Conservation (phyloP, 2,888 invertebrate genomes). For the Drosophila parthenogenetica region DNA sequence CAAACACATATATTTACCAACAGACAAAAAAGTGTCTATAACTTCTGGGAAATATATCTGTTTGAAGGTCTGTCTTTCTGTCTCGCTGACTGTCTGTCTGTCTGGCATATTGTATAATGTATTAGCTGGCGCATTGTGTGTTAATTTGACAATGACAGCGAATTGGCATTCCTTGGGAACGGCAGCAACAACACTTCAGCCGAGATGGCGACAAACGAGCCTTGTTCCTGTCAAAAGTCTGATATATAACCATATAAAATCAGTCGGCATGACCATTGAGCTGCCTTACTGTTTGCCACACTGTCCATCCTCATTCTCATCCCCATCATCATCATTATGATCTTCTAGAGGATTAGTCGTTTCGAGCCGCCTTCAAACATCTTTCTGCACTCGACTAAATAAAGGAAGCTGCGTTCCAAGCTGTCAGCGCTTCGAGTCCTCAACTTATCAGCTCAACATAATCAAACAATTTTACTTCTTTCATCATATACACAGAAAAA, state of each 20-base stretch:
- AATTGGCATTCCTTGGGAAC: conserved; percentile 65
- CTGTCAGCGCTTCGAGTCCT: conserved; percentile 63
- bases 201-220: conserved; percentile 71
- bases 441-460: conserved; percentile 62
- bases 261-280: conserved; percentile 72
- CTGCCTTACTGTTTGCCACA: conserved; percentile 34
- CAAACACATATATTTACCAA: conserved; percentile 22
- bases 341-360: conserved; percentile 62
- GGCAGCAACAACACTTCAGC: conserved; percentile 62
- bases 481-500: too few species aligned
- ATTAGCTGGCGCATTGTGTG: conserved; percentile 76
- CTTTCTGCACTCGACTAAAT: conserved; percentile 17
- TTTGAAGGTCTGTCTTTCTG: conserved; percentile 12
- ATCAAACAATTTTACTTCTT: not conserved
- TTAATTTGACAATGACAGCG: conserved; percentile 68
- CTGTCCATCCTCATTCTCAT: conserved; percentile 21
- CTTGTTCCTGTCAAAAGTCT: conserved; percentile 76
- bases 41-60: conserved; percentile 66
- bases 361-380: conserved; percentile 43
- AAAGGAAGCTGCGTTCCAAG: conserved; percentile 48
- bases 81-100: conserved; percentile 29
- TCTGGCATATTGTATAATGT: conserved; percentile 71
- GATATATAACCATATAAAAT: conserved; percentile 79
- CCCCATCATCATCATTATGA: conserved; percentile 24
- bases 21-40: conserved; percentile 52